phyloP scores from a whole-genome alignment of 2,888 invertebrate species.

The Baccha elongata region DNA sequence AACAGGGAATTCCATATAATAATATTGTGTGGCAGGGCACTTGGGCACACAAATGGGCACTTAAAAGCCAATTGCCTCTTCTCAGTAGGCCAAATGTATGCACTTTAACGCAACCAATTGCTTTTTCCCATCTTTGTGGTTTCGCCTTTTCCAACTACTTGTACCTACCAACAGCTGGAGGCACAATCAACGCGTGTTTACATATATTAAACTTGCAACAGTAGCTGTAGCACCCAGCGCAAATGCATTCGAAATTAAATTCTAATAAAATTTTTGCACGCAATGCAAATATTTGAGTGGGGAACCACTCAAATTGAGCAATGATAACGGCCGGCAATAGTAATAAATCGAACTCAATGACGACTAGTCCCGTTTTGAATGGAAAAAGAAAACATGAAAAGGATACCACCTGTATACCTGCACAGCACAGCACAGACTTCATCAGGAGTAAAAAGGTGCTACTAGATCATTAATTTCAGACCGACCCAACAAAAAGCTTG shows the following conservation, averaged over 20 bases:
- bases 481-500: slow-evolving; percentile 17
- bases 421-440: neutral
- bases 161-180: slow-evolving; percentile 38
- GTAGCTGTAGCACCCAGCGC: slow-evolving; percentile 50
- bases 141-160: slow-evolving; percentile 3
- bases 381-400: neutral
- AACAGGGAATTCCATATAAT: slow-evolving; percentile 28
- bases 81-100: slow-evolving; percentile 65
- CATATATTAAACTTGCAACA: slow-evolving; percentile 11
- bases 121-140: slow-evolving; percentile 33
- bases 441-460: slow-evolving; percentile 48
- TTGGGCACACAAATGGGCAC: slow-evolving; percentile 57
- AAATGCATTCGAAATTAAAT: slow-evolving; percentile 75
- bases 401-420: slow-evolving; percentile 6
- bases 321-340: slow-evolving; percentile 53
- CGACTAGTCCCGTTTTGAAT: slow-evolving; percentile 18
- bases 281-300: slow-evolving; percentile 75
- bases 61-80: slow-evolving; percentile 60
- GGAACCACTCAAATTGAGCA: slow-evolving; percentile 68
- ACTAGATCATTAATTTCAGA: slow-evolving; percentile 61
- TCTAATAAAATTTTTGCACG: slow-evolving; percentile 80
- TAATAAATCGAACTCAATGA: slow-evolving; percentile 55
- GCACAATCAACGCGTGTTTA: slow-evolving; percentile 64
- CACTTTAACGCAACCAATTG: slow-evolving; percentile 64
- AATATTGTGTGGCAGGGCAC: slow-evolving; percentile 33